Evolutionary conservation across 23 tunicate genomes (phyloP), one percentile per base, ranked within the genome.

Genomic region (Trididemnum miniatum): DNA sequence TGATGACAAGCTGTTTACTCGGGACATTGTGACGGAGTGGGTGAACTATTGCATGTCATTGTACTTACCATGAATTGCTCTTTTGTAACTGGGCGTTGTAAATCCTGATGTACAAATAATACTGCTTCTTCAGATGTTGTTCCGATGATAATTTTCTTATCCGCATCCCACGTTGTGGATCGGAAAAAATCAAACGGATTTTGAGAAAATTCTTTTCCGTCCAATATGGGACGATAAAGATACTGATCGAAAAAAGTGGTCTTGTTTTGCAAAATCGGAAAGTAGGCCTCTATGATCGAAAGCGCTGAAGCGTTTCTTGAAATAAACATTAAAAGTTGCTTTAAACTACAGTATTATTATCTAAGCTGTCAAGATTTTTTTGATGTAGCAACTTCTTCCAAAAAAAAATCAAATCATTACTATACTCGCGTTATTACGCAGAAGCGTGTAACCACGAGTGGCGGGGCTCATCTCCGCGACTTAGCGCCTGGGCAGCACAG

Each of bases 161-260:
- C 73, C 24, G 23, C 71, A 51, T 86, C 72, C 85, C 91, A 86
- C 20, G 35, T 38, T 31, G 85, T 85, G 9, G 59, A 33, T 28
- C 34, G 85, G 36, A 86, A 72, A 18, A 57, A 39, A 35, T 71
- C 49, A 40, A 86, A 40, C 20, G 91, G 91, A 34, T 80, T 85
- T 20, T 80, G 74, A 1, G 80, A 80, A 44, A 86, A 80, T 59
- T 86, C 91, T n/a, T n/a, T n/a, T 1, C 80, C 91, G 62, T 86
- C 91, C 5, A 80, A 34, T 0, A 79, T 33, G 25, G 85, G 85
- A 3, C 85, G 65, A 51, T 63, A 86, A 1, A 85, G 91, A 34
- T 86, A 80, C 0, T 65, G 69, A 24, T 44, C 31, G 54, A 35
- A n/a, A 35, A 51, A 76, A 34, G 36, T 35, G 25, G 60, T 69